Evolutionary conservation across 2,113 vertebrate genomes (phyloP), one percentile per base, ranked within the genome.

Genomic region (Rallus limicola): DNA sequence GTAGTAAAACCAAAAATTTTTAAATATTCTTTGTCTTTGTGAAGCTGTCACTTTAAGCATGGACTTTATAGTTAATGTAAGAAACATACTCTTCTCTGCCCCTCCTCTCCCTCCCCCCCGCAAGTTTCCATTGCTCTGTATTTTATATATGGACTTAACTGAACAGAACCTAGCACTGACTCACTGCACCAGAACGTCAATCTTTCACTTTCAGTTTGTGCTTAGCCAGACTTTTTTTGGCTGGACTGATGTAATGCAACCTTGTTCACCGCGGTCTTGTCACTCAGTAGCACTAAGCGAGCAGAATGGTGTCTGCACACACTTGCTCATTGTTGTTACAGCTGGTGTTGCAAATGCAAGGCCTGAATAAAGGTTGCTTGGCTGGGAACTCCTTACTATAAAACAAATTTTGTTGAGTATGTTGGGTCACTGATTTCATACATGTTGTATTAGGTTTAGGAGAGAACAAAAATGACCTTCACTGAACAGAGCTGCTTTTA

Each of bases 301-400:
- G 78, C 70, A 76, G 21, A 68, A 44, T 4, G 36, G 44, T 75
- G 74, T 38, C 81, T 84, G 89, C 70, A 44, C 78, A 82, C 67
- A 38, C 70, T 91, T 5, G 31, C 48, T 87, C 65, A 2, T 16
- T 93, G 94, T 90, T 95, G 90, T 93, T 76, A 88, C 93, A 87
- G 95, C 93, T 91, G 84, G 55, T 36, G 70, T n/a, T 72, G 91
- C 44, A 69, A 79, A 91, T 9, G 50, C 78, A 56, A 72, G 34
- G 55, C 89, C 69, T 84, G 77, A 64, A 87, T 84, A 85, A 82
- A 80, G 29, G 58, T 14, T 76, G 63, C 48, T 62, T 80, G 71
- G 48, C 88, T 71, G 69, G 64, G 36, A 78, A 56, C 46, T 75
- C 79, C 82, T 83, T 38, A 55, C 60, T 86, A 50, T 62, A 75